These are phyloP conservation scores for Cyanistes caeruleus DNA, from an alignment of 2,113 vertebrate genomes.

Conservation along the genomic window DNA sequence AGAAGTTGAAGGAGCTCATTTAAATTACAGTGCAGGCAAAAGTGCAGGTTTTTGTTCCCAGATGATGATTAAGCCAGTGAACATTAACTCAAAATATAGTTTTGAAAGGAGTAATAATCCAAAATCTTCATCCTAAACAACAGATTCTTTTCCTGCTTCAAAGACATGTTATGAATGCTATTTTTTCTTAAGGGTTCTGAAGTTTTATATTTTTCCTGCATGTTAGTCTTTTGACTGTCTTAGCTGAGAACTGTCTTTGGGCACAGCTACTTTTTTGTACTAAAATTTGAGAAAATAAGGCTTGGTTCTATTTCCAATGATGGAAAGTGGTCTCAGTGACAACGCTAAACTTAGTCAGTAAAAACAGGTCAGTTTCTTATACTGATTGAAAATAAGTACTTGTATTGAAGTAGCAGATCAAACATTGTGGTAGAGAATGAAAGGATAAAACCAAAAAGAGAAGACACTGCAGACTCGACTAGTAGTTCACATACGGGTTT, in stretches of 20 bases:
- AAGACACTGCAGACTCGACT: background rate
- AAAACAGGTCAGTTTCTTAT: background rate
- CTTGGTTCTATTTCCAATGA: background rate
- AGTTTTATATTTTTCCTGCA: background rate
- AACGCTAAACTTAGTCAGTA: background rate
- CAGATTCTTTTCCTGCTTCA: background rate
- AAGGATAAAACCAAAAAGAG: background rate
- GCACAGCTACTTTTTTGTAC: background rate
- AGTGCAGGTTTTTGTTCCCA: background rate
- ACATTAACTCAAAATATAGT: background rate
- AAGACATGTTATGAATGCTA: background rate
- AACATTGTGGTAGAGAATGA: background rate
- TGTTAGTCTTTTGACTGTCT: background rate
- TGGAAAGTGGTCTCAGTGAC: background rate
- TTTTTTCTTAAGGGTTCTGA: background rate
- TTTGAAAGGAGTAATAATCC: background rate
- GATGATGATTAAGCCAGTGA: background rate
- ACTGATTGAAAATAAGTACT: background rate
- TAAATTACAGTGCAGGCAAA: background rate
- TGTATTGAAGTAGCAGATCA: background rate
- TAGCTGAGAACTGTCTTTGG: background rate
- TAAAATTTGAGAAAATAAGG: background rate
- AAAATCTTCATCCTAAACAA: background rate
- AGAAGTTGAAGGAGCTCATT: background rate
- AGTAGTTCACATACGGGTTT: background rate